phyloP scores from a whole-genome alignment of 2,888 invertebrate species.

The Scaptomyza polygonia region DNA sequence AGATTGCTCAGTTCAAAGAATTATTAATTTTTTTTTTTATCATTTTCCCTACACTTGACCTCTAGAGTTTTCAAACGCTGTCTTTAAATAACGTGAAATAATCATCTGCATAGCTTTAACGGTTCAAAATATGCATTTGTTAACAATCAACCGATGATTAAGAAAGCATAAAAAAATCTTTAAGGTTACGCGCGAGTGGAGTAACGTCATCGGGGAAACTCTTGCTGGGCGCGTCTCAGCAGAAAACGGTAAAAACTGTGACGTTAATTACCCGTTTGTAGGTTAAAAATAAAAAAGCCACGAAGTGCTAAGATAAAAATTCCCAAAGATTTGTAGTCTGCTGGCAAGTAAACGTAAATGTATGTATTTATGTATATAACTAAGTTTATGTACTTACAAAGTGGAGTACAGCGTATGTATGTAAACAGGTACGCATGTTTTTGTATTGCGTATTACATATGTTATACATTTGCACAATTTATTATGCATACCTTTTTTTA shows the following conservation, averaged over 20 bases:
- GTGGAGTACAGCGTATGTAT: not conserved
- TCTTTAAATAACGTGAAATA: not conserved
- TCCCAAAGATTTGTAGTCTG: conserved; percentile 7
- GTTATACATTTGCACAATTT: conserved; percentile 1
- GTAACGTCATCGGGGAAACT: conserved; percentile 14
- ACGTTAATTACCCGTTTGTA: conserved; percentile 4
- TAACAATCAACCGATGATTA: not conserved
- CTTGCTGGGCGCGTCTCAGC: not conserved
- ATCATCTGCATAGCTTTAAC: not conserved
- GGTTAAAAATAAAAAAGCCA: conserved; percentile 15
- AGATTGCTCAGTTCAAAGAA: not conserved
- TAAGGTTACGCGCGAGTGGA: not conserved
- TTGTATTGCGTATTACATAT: not conserved
- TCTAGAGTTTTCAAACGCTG: too few species aligned
- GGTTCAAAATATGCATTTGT: not conserved
- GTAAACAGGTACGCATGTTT: not conserved
- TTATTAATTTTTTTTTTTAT: not conserved
- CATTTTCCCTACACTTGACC: not conserved
- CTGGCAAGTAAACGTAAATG: not conserved
- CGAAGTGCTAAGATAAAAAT: conserved; percentile 19
- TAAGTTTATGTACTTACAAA: not conserved
- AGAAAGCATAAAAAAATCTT: not conserved
- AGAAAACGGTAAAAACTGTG: conserved; percentile 11
- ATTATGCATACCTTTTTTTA: not conserved
- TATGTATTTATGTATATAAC: not conserved